Conservation (phyloP, 2,888 invertebrate species). For the Tricholauxania praeusta region DNA sequence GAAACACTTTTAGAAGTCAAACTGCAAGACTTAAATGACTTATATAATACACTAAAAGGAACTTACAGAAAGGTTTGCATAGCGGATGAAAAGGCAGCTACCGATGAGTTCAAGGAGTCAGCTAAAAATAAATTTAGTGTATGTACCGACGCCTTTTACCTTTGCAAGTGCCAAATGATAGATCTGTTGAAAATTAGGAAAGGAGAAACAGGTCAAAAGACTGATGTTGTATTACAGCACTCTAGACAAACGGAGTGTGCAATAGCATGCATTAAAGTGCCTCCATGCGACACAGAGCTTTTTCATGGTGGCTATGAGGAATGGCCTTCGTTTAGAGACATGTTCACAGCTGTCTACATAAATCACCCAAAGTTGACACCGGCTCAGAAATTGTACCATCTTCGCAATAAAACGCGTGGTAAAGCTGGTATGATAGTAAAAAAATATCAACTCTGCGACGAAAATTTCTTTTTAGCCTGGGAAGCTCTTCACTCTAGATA, state of each 20-base stretch:
- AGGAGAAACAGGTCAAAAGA: background rate
- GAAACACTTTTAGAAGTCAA: background rate
- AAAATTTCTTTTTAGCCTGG: constrained; percentile 35
- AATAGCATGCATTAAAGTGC: no score
- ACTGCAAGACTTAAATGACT: background rate
- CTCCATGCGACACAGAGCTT: background rate
- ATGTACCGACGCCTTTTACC: background rate
- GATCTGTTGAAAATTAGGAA: background rate
- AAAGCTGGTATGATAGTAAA: constrained; percentile 25
- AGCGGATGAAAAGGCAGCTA: background rate
- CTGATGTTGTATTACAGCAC: no score
- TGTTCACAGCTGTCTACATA: no score
- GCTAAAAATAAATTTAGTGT: background rate
- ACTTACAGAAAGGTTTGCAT: background rate
- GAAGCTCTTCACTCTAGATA: constrained; percentile 30
- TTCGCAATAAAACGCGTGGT: constrained; percentile 14
- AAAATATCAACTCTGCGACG: constrained; percentile 22
- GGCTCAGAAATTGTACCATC: constrained; percentile 22
- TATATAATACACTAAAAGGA: background rate
- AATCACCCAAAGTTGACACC: constrained; percentile 2
- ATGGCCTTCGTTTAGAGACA: background rate
- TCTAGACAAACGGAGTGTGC: no score
- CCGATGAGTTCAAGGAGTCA: background rate
- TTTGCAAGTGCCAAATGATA: background rate
- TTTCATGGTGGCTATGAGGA: background rate